Conservation (phyloP, 2,797 vertebrate species). For the Myotis vivesi region DNA sequence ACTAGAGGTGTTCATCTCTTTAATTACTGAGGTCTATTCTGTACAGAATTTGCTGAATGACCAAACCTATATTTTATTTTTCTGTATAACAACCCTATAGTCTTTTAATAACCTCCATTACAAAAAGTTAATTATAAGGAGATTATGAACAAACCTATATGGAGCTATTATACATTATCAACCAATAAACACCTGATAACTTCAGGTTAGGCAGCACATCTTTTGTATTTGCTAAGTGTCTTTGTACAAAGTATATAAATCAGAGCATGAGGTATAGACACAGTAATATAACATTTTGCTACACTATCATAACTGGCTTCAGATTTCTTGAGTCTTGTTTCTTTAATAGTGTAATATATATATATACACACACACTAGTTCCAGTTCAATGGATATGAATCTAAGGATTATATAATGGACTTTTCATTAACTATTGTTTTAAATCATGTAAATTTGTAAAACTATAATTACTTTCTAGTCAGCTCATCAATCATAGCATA, state of each 20-base stretch:
- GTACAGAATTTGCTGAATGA: background rate
- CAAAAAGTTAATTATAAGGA: background rate
- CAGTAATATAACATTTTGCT: background rate
- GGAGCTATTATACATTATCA: background rate
- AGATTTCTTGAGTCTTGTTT: background rate
- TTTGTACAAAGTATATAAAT: background rate
- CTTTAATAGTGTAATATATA: background rate
- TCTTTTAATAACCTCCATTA: background rate
- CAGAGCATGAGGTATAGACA: background rate
- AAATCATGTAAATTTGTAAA: slow-evolving; percentile 74
- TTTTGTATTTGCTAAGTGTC: background rate
- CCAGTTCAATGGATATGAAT: slow-evolving; percentile 56
- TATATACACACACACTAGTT: background rate
- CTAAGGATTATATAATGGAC: slow-evolving; percentile 53
- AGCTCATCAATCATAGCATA: slow-evolving; percentile 76
- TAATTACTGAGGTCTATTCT: background rate
- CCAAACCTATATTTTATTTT: background rate
- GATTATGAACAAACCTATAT: background rate
- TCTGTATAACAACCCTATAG: background rate
- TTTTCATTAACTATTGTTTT: slow-evolving; percentile 72
- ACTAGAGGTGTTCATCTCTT: background rate
- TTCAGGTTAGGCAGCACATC: background rate
- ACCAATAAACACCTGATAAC: background rate
- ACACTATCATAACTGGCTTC: background rate
- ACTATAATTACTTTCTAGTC: slow-evolving; percentile 77